Percentiles rank a stretch among this genome's conserved stretches.
Evolutionary conservation across 2,113 vertebrate species (phyloP).

Genomic region (Psittacara wagleri): DNA sequence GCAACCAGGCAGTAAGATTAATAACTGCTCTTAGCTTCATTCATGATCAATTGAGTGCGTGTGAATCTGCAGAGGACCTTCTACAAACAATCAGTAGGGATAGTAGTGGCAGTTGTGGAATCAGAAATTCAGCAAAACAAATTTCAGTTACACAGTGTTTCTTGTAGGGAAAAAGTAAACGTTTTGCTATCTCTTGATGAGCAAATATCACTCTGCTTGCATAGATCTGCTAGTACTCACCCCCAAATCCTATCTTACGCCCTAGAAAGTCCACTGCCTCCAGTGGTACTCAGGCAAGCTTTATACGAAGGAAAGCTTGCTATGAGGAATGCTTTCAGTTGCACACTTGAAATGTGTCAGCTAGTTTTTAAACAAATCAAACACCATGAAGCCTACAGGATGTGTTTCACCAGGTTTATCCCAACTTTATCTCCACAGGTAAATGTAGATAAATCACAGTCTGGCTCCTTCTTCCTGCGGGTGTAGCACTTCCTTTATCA

Average conservation of each 20-base stretch:
- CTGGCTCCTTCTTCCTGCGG: neutral
- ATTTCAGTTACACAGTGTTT: neutral
- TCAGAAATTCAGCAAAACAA: neutral
- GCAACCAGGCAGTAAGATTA: constrained; percentile 64
- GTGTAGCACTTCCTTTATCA: neutral
- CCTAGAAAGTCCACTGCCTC: neutral
- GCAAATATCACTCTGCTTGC: neutral
- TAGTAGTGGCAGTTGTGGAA: neutral
- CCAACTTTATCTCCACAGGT: neutral
- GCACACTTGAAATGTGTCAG: neutral
- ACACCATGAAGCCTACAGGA: neutral
- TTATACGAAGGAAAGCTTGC: neutral
- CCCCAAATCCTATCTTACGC: neutral
- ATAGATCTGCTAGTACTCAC: neutral
- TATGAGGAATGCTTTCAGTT: neutral
- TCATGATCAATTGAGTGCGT: constrained; percentile 52
- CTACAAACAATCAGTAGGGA: constrained; percentile 18
- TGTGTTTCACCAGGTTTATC: neutral
- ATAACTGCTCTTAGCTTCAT: constrained; percentile 63
- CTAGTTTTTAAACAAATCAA: constrained; percentile 1
- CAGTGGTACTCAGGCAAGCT: neutral
- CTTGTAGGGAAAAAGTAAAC: neutral
- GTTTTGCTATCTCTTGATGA: neutral
- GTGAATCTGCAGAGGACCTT: constrained; percentile 33
- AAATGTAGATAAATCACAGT: neutral